phyloP scores from a whole-genome alignment of 2,113 vertebrate species.

The Triplophysa dalaica region DNA sequence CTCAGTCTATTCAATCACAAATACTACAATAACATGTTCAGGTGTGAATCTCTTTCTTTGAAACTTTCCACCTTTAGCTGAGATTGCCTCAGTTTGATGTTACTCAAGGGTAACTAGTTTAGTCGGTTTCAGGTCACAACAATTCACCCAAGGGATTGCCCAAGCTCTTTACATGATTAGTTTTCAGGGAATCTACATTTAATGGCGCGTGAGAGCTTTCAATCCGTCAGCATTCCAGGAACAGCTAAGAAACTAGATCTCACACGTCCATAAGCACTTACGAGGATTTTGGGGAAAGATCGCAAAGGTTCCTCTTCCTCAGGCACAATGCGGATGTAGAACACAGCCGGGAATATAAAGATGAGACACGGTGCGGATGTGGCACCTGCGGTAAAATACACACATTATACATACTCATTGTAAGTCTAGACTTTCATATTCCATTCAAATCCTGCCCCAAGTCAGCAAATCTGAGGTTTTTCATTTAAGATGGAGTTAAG shows the following conservation, averaged over 20 bases:
- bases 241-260: slow-evolving; percentile 1
- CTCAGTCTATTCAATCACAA: background rate
- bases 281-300: slow-evolving; percentile 90
- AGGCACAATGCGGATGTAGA: slow-evolving; percentile 96
- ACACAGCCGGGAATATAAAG: slow-evolving; percentile 97
- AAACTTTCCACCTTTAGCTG: too few species aligned
- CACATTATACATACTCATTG: slow-evolving; percentile 4
- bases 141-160: slow-evolving; percentile 1
- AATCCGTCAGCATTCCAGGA: slow-evolving; percentile 12
- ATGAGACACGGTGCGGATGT: slow-evolving; percentile 97
- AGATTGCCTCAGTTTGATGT: background rate
- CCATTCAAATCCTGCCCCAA: background rate
- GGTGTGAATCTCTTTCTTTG: background rate
- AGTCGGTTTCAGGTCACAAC: background rate
- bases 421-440: background rate
- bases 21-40: background rate
- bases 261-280: slow-evolving; percentile 61
- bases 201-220: slow-evolving; percentile 1
- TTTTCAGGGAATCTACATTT: slow-evolving; percentile 13
- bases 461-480: background rate
- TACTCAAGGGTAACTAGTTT: background rate
- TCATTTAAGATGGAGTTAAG: background rate
- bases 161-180: slow-evolving; percentile 14
- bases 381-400: slow-evolving; percentile 77
- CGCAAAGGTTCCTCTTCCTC: slow-evolving; percentile 87